Conservation (phyloP, 2,888 invertebrate genomes). For the Fragum sueziense region DNA sequence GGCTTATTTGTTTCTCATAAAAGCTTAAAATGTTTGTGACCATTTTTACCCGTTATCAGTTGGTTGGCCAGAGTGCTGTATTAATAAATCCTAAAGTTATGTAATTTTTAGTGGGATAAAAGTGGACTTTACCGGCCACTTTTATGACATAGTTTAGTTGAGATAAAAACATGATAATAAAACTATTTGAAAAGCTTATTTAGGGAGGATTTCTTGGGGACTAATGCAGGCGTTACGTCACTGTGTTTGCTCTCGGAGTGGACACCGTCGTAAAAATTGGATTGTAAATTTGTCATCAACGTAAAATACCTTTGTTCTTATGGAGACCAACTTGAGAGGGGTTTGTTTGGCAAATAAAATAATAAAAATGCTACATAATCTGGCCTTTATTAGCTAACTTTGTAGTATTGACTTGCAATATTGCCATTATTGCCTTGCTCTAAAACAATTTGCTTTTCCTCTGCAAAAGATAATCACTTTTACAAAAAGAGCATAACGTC, state of each 20-base stretch:
- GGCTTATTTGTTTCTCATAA: not conserved
- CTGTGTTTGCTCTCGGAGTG: slow-evolving; percentile 33
- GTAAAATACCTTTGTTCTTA: slow-evolving; percentile 44
- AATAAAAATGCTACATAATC: slow-evolving; percentile 22
- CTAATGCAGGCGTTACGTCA: slow-evolving; percentile 35
- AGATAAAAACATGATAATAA: slow-evolving; percentile 58
- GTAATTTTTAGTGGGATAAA: slow-evolving; percentile 51
- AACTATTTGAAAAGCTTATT: slow-evolving; percentile 57
- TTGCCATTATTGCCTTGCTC: not conserved
- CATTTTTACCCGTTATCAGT: slow-evolving; percentile 46
- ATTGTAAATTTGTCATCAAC: slow-evolving; percentile 39
- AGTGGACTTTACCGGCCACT: slow-evolving; percentile 51
- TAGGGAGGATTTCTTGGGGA: slow-evolving; percentile 21
- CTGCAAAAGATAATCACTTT: no score
- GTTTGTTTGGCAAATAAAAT: slow-evolving; percentile 35
- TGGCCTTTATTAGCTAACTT: slow-evolving; percentile 13
- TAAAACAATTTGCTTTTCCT: no score
- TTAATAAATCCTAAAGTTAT: slow-evolving; percentile 57
- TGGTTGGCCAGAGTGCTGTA: slow-evolving; percentile 49
- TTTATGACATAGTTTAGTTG: slow-evolving; percentile 61
- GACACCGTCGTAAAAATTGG: slow-evolving; percentile 31
- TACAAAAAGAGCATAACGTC: no score
- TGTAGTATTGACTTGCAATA: not conserved
- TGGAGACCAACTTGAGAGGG: not conserved
- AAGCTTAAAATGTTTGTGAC: slow-evolving; percentile 7